These are phyloP conservation scores for Cataglyphis livida DNA, from an alignment of 2,888 invertebrate genomes.

Conservation along the genomic window DNA sequence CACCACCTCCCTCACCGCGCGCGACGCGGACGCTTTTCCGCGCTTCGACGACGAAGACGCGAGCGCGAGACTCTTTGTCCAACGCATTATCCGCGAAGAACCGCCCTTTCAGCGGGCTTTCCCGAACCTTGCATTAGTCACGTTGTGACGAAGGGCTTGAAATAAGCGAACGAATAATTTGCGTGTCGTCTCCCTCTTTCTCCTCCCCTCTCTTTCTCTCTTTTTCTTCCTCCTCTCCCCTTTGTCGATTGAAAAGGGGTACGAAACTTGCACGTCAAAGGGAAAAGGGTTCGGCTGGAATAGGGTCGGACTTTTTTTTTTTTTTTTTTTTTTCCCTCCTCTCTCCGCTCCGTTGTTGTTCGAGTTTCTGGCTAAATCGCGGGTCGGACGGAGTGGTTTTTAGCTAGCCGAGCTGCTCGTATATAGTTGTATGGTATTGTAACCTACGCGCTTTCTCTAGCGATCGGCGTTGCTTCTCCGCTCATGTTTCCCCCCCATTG, in stretches of 20 bases:
- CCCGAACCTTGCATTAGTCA: neutral
- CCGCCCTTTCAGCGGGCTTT: neutral
- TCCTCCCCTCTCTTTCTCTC: neutral
- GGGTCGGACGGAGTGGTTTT: constrained; percentile 35
- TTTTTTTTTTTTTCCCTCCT: neutral
- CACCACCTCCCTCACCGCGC: too few species aligned
- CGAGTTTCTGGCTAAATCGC: constrained; percentile 44
- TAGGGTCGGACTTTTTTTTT: neutral
- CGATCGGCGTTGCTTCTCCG: constrained; percentile 55
- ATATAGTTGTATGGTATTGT: constrained; percentile 46
- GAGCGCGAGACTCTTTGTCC: neutral
- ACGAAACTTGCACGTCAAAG: constrained; percentile 33
- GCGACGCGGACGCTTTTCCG: neutral
- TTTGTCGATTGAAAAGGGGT: constrained; percentile 34
- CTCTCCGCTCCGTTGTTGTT: constrained; percentile 11
- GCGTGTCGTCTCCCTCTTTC: neutral
- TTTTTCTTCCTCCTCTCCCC: neutral
- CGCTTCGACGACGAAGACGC: neutral
- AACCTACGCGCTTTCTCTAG: constrained; percentile 62
- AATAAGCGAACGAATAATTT: constrained; percentile 28
- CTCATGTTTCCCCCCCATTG: constrained; percentile 49
- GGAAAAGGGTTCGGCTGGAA: constrained; percentile 41
- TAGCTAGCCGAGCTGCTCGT: constrained; percentile 31
- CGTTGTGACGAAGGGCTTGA: neutral
- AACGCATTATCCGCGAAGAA: neutral